Percentiles rank a stretch among this genome's conserved stretches.
Conservation (phyloP, 2,888 invertebrate genomes). For the Helicoverpa assulta region DNA sequence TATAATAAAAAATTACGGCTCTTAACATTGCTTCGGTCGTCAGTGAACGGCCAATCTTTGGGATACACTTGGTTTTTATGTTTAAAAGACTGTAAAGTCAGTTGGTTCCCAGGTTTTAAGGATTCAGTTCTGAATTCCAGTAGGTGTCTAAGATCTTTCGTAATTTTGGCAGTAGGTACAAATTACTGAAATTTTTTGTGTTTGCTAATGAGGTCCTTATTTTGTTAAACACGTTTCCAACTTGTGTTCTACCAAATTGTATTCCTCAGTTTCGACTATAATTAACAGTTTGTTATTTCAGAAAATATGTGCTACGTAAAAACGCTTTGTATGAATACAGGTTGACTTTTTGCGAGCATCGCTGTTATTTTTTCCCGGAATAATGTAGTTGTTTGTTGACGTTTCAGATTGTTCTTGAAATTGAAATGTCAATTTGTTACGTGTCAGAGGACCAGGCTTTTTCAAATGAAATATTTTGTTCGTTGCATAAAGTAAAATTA, state of each 20-base stretch:
- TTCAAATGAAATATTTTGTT: not conserved
- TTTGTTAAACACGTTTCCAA: constrained; percentile 23
- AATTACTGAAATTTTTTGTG: constrained; percentile 9
- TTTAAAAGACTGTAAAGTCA: constrained; percentile 23
- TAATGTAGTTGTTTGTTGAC: constrained; percentile 50
- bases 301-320: constrained; percentile 30
- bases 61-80: constrained; percentile 46
- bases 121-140: constrained; percentile 30
- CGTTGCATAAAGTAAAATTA: too few relatives aligned
- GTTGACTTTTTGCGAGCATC: constrained; percentile 31
- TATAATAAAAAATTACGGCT: constrained; percentile 66
- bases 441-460: not conserved
- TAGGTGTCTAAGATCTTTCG: constrained; percentile 9
- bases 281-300: constrained; percentile 39
- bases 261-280: constrained; percentile 16
- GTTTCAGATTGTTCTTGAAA: constrained; percentile 29
- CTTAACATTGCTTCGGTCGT: constrained; percentile 40
- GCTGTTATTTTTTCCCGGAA: constrained; percentile 30
- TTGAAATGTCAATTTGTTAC: constrained; percentile 22
- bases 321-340: constrained; percentile 35
- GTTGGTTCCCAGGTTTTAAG: constrained; percentile 32
- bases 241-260: not conserved
- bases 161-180: constrained; percentile 1
- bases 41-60: constrained; percentile 48
- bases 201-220: constrained; percentile 20